Conservation (phyloP, 2,888 invertebrate genomes). For the Tipula confusa region DNA sequence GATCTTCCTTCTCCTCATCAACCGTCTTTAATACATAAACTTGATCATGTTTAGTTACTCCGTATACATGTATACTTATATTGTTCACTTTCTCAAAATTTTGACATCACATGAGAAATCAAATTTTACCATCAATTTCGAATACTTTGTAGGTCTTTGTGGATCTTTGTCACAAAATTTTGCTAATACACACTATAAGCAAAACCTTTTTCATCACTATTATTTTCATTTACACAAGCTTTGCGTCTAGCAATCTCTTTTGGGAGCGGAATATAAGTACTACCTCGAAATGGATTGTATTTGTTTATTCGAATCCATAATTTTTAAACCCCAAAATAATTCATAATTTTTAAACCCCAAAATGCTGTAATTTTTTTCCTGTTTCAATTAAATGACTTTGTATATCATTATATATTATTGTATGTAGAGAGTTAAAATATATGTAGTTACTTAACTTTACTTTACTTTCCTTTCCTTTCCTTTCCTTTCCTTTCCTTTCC, state of each 20-base stretch:
- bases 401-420: no score
- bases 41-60: neutral
- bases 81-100: neutral
- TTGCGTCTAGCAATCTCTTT: neutral
- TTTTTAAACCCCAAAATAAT: no score
- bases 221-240: neutral
- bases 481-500: no score
- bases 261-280: neutral
- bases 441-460: no score
- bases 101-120: neutral
- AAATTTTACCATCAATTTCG: neutral
- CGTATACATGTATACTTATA: neutral
- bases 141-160: neutral
- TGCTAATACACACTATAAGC: neutral
- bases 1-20: neutral
- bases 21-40: neutral
- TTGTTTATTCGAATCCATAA: neutral
- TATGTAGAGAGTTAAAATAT: no score
- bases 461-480: no score
- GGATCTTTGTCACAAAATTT: neutral
- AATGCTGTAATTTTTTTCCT: no score
- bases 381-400: no score
- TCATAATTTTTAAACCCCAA: no score
- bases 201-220: neutral
- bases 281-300: neutral